Evolutionary conservation across 2,113 vertebrate species (phyloP), one percentile per base, ranked within the genome.

Genomic region (Thermophis baileyi): DNA sequence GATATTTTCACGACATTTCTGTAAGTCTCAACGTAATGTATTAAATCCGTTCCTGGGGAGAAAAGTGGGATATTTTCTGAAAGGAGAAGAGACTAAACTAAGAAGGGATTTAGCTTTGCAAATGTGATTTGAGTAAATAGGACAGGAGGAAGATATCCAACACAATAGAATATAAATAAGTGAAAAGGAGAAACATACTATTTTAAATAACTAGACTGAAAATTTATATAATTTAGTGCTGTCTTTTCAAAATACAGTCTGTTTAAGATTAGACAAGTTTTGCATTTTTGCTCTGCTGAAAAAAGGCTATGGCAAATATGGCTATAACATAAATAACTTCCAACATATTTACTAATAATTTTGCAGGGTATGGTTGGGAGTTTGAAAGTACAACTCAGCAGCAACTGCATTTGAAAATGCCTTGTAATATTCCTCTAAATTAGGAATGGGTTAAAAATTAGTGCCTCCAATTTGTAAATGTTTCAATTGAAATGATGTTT

Each of bases 61-160:
- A 96, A 90, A 90, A 89, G 30, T 91, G 89, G 30, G 18, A 91
- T 57, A 24, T 93, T 90, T 40, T 96, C 85, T 94, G 85, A 93
- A 95, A 95, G 10, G 87, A 88, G 91, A 53, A 89, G 86, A 91
- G 60, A 51, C n/a, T 93, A 12, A 91, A 94, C 93, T 96, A 91
- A 95, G 96, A 50, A 92, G 86, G 14, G 49, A 93, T 95, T 96
- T 96, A 63, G 90, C 47, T 94, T 91, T 92, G 87, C 81, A 94
- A 91, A 89, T 95, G 47, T 51, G 90, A 25, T 95, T 81, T 53
- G 30, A 92, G 12, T 94, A 96, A 96, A 96, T 60, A 93, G 3
- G 11, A 30, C 46, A 88, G 90, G 18, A 91, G 20, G 89, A 95
- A 95, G 5, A 4, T 53, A 87, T 55, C 40, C 91, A 93, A 53